Evolutionary conservation across 2,888 invertebrate genomes (phyloP), one percentile per base, ranked within the genome.

Genomic region (Lepas anatifera): DNA sequence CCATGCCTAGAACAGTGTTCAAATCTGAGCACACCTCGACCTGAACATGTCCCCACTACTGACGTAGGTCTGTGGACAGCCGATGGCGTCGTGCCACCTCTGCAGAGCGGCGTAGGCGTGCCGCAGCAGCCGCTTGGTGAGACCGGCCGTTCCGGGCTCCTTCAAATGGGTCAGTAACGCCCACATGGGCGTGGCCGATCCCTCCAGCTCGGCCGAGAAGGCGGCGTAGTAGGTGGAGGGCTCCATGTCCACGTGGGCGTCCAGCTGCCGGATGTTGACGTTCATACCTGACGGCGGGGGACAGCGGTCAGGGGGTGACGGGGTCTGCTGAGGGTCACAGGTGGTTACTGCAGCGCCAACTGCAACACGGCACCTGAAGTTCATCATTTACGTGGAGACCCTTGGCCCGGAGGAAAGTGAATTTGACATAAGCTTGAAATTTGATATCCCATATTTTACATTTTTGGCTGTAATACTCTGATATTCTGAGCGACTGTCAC

Each of bases 141-240:
- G 83, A 74, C 86, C 84, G 37, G 80, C 76, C 32, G 89, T 89
- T 76, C 89, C 89, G 13, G 85, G 84, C 77, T 88, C 89, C 72
- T 87, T 86, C 46, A 95, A 84, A 82, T 97, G 96, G 64, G 90
- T 89, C 70, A 95, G 89, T 71, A 97, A 86, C 22, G 95, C 93
- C 96, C 96, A 97, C 95, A 97, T 95, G 2, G 96, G 95, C 81
- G 95, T 94, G 22, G 96, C 94, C 76, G 94, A 94, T 35, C 95
- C 95, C 82, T 98, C 97, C 75, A 97, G 82, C 83, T 98, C 97
- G 75, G 96, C 96, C 72, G 95, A 94, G 83, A 97, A 98, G 41
- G 97, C 95, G 67, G 96, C 95, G 82, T 96, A 97, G 82, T 97
- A 98, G 25, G 95, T 93, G 74, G 93, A 94, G 63, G 95, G 95